Evolutionary conservation across 2,888 invertebrate species (phyloP), one percentile per base, ranked within the genome.

Genomic region (Cephus rjabovi): DNA sequence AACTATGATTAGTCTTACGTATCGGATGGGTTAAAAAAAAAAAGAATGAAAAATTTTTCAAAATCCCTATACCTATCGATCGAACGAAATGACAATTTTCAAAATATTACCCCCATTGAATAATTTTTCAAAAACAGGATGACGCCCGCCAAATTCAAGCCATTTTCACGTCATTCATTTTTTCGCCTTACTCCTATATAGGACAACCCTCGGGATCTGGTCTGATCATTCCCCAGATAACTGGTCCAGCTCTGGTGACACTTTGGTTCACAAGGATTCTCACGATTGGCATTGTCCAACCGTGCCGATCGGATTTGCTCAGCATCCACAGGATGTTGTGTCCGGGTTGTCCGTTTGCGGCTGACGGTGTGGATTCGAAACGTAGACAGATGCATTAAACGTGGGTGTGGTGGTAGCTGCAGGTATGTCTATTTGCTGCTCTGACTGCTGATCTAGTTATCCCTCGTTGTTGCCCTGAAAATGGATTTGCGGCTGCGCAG

Each of bases 401-500:
- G 71, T 34, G 31, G 71, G 23, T 30, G 33, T 71, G 11, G 23
- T 34, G 11, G 71, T 34, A 3, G 71, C 0, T 31, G 71, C 71
- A 71, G 71, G 71, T 71, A 71, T 9, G 84, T 56, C 56, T 23
- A 12, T 23, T 56, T 56, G 56, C 56, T 56, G 56, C 56, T 56
- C 56, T 56, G 56, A 56, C 79, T 80, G 82, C 83, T 88, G 87
- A 88, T 88, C 87, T 87, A 80, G 87, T 88, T 88, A 88, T 81
- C 82, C 81, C 83, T 85, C 84, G 83, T 86, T 87, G 88, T 88
- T 87, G 84, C 83, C 82, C 84, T 79, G 83, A 83, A 85, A 88
- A 88, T 87, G 85, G 83, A 87, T 87, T 88, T 87, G 88, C 88
- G 88, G 88, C 84, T 86, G 86, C 86, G 86, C 85, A 82, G 86